Evolutionary conservation across 2,888 invertebrate species (phyloP).

Genomic region (Pandemis heparana): DNA sequence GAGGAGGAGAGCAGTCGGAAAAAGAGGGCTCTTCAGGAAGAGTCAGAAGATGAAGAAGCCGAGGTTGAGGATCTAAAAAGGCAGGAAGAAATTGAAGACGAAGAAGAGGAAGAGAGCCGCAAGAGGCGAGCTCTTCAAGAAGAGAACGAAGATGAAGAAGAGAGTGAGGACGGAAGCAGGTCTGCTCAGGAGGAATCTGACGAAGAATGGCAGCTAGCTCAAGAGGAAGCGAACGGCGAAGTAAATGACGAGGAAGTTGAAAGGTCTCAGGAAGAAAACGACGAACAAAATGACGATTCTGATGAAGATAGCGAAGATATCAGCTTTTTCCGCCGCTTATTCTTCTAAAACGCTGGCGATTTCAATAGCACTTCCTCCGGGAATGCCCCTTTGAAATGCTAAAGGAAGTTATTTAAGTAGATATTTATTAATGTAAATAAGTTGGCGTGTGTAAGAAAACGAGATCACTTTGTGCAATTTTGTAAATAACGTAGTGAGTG

Average conservation of each 20-base stretch:
- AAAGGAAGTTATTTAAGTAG: constrained; percentile 47
- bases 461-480: constrained; percentile 81
- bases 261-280: constrained; percentile 26
- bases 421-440: constrained; percentile 51
- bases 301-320: constrained; percentile 30
- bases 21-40: constrained; percentile 42
- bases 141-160: constrained; percentile 47
- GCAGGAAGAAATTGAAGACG: constrained; percentile 25
- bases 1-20: constrained; percentile 35
- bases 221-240: constrained; percentile 32
- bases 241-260: constrained; percentile 28
- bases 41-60: constrained; percentile 37
- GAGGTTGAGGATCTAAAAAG: constrained; percentile 21
- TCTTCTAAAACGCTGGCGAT: constrained; percentile 29
- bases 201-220: constrained; percentile 31
- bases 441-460: constrained; percentile 51
- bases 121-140: too few species aligned
- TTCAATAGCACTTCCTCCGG: constrained; percentile 61
- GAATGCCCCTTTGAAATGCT: constrained; percentile 63
- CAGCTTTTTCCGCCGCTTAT: constrained; percentile 21
- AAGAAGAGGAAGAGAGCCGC: constrained; percentile 6
- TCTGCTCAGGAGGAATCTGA: constrained; percentile 24
- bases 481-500: constrained; percentile 71
- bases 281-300: constrained; percentile 11
- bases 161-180: constrained; percentile 8